A percentile compares a stretch with the other conserved stretches of the same genome.
These are phyloP conservation scores for Cavia aperea DNA, from an alignment of 2,113 vertebrate genomes.

Conservation along the genomic window DNA sequence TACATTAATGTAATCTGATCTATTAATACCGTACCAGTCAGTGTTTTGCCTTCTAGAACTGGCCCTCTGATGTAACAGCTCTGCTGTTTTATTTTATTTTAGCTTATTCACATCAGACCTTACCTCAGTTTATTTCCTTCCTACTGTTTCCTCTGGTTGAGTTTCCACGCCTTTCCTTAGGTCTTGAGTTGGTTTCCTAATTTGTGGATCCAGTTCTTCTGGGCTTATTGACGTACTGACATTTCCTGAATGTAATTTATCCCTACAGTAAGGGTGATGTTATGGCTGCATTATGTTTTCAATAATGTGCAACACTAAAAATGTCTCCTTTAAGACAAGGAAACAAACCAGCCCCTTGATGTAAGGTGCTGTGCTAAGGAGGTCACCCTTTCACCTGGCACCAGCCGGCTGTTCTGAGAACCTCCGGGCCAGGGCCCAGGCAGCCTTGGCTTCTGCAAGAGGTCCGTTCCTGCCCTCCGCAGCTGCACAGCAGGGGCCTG, in stretches of 20 bases:
- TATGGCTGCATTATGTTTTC: conserved; percentile 20
- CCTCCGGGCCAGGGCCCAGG: neutral
- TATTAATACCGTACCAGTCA: neutral
- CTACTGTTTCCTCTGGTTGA: neutral
- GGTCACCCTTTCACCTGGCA: neutral
- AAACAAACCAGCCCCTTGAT: neutral
- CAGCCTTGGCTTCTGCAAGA: neutral
- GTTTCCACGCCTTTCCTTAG: neutral
- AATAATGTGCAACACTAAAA: conserved; percentile 9
- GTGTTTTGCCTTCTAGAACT: neutral
- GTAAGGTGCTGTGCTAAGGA: neutral
- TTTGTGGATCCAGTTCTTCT: conserved; percentile 13
- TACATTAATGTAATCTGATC: neutral
- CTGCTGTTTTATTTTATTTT: neutral
- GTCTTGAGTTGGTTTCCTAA: neutral
- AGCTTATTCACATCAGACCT: neutral
- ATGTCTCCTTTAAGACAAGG: neutral
- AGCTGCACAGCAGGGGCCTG: neutral
- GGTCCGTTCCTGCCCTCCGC: no score
- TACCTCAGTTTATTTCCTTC: neutral
- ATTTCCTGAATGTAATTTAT: conserved; percentile 5
- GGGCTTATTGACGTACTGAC: neutral
- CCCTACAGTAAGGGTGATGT: neutral
- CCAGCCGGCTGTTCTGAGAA: neutral
- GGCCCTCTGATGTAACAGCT: neutral